These are phyloP conservation scores for Lacerta agilis DNA, from an alignment of 2,797 vertebrate genomes.

Conservation along the genomic window DNA sequence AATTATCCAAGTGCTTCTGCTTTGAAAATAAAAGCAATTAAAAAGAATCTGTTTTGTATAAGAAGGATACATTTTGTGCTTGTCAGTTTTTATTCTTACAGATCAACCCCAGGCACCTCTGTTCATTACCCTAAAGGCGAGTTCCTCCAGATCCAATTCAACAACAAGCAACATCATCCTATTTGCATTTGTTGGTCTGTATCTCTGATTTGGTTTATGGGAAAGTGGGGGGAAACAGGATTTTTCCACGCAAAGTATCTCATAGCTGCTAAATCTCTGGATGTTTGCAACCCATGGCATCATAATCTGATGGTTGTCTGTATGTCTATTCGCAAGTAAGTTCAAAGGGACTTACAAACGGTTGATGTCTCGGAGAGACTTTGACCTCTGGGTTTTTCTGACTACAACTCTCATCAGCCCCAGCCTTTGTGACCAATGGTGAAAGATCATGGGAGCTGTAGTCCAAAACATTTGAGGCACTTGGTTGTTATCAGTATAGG, in stretches of 20 bases:
- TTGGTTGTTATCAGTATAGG: not conserved
- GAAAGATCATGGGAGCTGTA: too few species aligned
- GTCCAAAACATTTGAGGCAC: too few species aligned
- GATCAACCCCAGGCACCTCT: too few species aligned
- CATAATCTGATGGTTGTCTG: not conserved
- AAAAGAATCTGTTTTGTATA: not conserved
- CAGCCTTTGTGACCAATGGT: too few species aligned
- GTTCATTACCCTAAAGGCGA: not conserved
- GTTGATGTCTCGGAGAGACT: too few species aligned
- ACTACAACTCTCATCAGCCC: too few species aligned
- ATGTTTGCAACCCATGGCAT: not conserved
- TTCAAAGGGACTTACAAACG: not conserved
- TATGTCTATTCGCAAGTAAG: not conserved
- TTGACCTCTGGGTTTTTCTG: too few species aligned
- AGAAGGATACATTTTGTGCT: not conserved
- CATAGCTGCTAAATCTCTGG: not conserved
- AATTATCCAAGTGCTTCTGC: not conserved
- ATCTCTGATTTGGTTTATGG: not conserved
- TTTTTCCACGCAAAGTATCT: not conserved
- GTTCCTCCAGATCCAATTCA: not conserved
- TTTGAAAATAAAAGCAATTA: not conserved
- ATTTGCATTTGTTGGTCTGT: not conserved
- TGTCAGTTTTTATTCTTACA: not conserved
- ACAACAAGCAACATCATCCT: not conserved
- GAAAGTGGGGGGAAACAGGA: not conserved